Conservation (phyloP, 1,140 invertebrate species). For the Liolophura sinensis region DNA sequence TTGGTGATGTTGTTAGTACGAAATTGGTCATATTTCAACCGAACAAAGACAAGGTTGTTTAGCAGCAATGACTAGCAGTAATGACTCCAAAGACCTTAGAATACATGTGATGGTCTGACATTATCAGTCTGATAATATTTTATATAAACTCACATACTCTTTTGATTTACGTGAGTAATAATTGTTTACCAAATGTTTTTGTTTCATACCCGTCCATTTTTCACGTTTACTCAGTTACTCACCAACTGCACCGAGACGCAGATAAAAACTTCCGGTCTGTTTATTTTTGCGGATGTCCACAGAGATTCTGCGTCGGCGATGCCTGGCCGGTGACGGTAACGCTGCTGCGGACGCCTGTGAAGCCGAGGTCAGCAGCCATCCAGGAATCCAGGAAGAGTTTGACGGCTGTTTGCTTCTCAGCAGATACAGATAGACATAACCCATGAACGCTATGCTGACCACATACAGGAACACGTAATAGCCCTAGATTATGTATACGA, state of each 20-base stretch:
- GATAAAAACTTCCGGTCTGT: conserved; percentile 85
- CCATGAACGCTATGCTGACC: conserved; percentile 90
- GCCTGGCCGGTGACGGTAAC: neutral
- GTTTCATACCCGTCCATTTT: too few relatives aligned
- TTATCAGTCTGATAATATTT: too few relatives aligned
- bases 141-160: too few relatives aligned
- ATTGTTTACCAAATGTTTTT: too few relatives aligned
- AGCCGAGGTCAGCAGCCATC: neutral
- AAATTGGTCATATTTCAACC: too few relatives aligned
- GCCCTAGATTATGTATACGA: conserved; percentile 68
- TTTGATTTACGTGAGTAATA: too few relatives aligned
- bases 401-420: conserved; percentile 56
- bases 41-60: too few relatives aligned
- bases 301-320: neutral
- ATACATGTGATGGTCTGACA: too few relatives aligned
- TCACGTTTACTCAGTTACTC: conserved; percentile 40
- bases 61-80: too few relatives aligned
- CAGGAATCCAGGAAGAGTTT: too few relatives aligned
- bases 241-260: conserved; percentile 95
- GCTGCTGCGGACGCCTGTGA: neutral
- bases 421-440: conserved; percentile 96
- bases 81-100: too few relatives aligned
- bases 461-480: conserved; percentile 98
- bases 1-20: conserved; percentile 10
- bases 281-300: conserved; percentile 9